Base-by-base conservation (phyloP, 2,888 invertebrate species). In the Nycteola revayana region DNA sequence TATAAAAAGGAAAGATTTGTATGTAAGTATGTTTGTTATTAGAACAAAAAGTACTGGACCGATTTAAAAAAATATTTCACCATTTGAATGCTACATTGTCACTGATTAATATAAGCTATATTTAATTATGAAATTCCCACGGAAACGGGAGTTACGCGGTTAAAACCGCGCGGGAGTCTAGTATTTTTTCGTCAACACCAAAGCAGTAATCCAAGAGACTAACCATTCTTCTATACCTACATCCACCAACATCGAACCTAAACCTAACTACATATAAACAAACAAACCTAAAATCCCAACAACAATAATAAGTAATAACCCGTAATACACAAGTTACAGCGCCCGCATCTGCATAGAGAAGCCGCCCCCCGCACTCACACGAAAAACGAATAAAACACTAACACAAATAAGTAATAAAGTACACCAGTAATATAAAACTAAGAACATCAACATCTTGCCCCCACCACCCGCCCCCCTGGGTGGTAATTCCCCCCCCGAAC, bases 391-490 rank as follows among this genome's bases (percentile, higher is more conserved):
- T 44, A 49, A 67, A 49, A 60, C 65, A 58, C 55, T 76, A 77
- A 81, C 84, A 76, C 80, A 85, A 85, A 85, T 85, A 87, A 82
- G 82, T 81, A 83, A 88, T 88, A 86, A 87, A 87, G 85, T 86
- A 87, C 82, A 66, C 68, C 74, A 76, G 87, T 87, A 87, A 88
- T 88, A 88, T 88, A 88, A 88, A 88, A 88, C 88, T 88, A 88
- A 87, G 87, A 88, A 87, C 87, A 88, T 88, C 87, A 88, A 87
- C 88, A 87, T 88, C 88, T 88, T 83, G 66, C 73, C 71, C 63
- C 66, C 70, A 14, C 62, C 42, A 39, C 43, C 56, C 38, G 10
- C 33, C 66, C 68, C 58, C 59, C 49, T 58, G 62, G 67, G 68
- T 79, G 86, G 82, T 80, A 78, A 84, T 80, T 83, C 80, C 71